Percentiles rank a stretch among this genome's conserved stretches.
Evolutionary conservation across 1,140 invertebrate species (phyloP).

Genomic region (Dysdera silvatica): DNA sequence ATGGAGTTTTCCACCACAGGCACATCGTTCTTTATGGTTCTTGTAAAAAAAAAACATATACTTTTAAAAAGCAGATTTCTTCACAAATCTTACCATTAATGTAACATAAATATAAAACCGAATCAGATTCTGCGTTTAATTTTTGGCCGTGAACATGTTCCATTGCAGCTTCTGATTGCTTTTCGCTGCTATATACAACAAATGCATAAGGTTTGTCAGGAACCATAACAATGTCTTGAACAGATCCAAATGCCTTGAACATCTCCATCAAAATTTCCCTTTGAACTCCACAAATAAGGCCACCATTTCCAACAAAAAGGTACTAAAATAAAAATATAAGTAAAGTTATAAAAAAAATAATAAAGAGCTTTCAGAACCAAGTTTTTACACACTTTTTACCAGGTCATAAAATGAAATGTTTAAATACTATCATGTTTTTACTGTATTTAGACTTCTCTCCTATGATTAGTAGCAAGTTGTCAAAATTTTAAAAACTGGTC

Average conservation of each 20-base stretch:
- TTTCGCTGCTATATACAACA: conserved; percentile 49
- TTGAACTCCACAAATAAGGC: conserved; percentile 60
- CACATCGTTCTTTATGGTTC: too few species aligned
- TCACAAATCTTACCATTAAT: background rate
- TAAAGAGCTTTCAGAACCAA: too few species aligned
- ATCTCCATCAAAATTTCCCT: conserved; percentile 53
- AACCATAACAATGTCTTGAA: conserved; percentile 56
- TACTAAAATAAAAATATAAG: conserved; percentile 43
- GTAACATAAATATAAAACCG: conserved; percentile 50
- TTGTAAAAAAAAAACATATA: conserved; percentile 24
- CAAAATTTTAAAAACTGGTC: too few species aligned
- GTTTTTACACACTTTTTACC: too few species aligned
- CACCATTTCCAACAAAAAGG: conserved; percentile 63
- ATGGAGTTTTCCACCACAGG: too few species aligned
- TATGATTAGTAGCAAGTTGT: too few species aligned
- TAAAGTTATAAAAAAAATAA: too few species aligned
- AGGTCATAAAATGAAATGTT: too few species aligned
- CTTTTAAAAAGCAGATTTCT: background rate
- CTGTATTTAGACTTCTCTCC: too few species aligned
- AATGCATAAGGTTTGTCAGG: conserved; percentile 68
- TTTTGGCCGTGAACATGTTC: conserved; percentile 49
- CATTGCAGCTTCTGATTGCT: conserved; percentile 49
- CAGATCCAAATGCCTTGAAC: conserved; percentile 47
- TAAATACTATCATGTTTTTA: too few species aligned
- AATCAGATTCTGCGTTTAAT: conserved; percentile 48